Conservation (phyloP, 2,113 vertebrate genomes). For the Panthera uncia region DNA sequence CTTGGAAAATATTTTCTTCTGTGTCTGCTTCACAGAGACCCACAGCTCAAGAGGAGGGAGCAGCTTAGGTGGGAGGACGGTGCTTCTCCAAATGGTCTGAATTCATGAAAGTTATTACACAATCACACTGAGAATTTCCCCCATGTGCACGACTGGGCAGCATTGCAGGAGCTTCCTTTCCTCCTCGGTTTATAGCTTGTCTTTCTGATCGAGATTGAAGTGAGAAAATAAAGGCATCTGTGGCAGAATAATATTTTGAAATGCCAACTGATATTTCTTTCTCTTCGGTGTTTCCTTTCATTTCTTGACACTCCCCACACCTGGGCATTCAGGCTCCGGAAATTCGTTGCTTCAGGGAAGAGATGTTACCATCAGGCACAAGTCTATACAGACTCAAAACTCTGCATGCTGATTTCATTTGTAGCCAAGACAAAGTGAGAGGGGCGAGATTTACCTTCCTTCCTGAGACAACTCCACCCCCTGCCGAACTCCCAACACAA, state of each 20-base stretch:
- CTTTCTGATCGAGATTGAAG: background rate
- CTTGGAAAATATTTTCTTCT: background rate
- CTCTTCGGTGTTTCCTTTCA: background rate
- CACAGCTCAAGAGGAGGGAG: background rate
- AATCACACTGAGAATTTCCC: background rate
- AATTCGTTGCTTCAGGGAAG: background rate
- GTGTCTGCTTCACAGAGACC: background rate
- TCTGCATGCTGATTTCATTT: background rate
- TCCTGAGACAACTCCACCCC: background rate
- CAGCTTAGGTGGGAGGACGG: accelerated
- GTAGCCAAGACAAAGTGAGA: background rate
- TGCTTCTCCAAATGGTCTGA: background rate
- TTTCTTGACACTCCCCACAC: background rate
- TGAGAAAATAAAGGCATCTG: background rate
- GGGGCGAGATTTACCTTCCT: background rate
- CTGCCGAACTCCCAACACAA: background rate
- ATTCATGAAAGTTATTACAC: background rate
- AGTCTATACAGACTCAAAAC: background rate
- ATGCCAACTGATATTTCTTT: background rate
- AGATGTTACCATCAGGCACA: background rate
- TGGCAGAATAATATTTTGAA: background rate
- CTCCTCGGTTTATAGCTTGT: background rate
- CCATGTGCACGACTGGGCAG: background rate
- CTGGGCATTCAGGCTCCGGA: background rate
- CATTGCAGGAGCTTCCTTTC: background rate